Percentiles rank a stretch among this genome's conserved stretches.
These are phyloP conservation scores for Zaprionus davidi DNA, from an alignment of 1,140 invertebrate genomes.

Conservation along the genomic window DNA sequence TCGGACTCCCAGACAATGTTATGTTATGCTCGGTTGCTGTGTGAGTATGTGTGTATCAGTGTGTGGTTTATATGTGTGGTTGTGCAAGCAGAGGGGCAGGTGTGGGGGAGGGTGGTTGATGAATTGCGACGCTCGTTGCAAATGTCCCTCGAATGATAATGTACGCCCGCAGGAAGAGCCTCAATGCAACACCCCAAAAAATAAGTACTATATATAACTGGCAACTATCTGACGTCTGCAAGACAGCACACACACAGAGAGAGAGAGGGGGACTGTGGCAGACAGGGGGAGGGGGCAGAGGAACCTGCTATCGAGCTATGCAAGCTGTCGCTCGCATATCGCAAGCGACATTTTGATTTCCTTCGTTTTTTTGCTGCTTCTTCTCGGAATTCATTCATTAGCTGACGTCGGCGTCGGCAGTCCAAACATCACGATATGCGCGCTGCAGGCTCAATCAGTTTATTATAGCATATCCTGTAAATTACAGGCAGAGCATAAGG, in stretches of 20 bases:
- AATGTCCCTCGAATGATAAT: constrained; percentile 11
- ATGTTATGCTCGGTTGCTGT: constrained; percentile 1
- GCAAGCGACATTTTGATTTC: constrained; percentile 36
- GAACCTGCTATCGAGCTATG: neutral
- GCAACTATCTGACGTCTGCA: constrained; percentile 3
- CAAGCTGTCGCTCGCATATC: constrained; percentile 31
- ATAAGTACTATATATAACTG: constrained; percentile 12
- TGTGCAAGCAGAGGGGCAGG: constrained; percentile 23
- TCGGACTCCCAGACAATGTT: constrained; percentile 34
- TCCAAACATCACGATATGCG: constrained; percentile 58
- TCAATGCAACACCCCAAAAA: constrained; percentile 12
- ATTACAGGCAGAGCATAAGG: neutral
- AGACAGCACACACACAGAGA: neutral
- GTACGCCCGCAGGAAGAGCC: neutral
- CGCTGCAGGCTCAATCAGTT: constrained; percentile 29
- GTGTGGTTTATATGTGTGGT: constrained; percentile 1
- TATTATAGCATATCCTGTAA: constrained; percentile 22
- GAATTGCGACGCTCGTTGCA: constrained; percentile 7
- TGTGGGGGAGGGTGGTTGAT: constrained; percentile 1
- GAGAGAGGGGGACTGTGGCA: neutral
- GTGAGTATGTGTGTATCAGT: neutral
- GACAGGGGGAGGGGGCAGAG: neutral
- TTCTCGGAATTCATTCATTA: constrained; percentile 54
- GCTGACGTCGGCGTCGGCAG: constrained; percentile 54
- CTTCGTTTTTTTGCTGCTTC: constrained; percentile 13